A percentile compares a stretch with the other conserved stretches of the same genome.
Evolutionary conservation across 2,113 vertebrate species (phyloP).

Genomic region (Henicopernis longicauda): DNA sequence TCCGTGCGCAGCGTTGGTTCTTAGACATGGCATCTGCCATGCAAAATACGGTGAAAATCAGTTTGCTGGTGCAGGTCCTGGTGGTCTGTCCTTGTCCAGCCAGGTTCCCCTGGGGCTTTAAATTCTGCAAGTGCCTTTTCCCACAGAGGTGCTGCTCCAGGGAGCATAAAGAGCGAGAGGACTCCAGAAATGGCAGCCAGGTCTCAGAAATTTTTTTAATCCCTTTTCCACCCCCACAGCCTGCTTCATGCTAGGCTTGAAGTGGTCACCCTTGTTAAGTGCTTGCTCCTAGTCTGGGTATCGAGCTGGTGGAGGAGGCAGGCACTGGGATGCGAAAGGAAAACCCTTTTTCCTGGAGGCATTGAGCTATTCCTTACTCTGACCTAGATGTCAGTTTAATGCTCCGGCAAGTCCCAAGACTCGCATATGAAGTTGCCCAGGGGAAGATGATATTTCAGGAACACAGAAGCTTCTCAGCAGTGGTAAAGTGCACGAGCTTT

Average conservation of each 20-base stretch:
- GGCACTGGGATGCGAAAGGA: neutral
- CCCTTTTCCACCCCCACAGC: neutral
- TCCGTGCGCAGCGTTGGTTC: fast-evolving
- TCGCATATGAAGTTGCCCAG: conserved; percentile 15
- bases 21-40: neutral
- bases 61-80: neutral
- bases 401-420: conserved; percentile 25
- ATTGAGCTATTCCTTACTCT: conserved; percentile 16
- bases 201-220: neutral
- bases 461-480: conserved; percentile 47
- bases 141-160: neutral
- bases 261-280: neutral
- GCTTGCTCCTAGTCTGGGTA: neutral
- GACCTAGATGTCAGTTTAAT: conserved; percentile 50
- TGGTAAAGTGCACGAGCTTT: conserved; percentile 10
- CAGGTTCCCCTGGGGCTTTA: neutral
- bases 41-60: neutral
- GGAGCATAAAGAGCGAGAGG: neutral
- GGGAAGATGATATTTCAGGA: conserved; percentile 52
- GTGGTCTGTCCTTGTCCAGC: fast-evolving
- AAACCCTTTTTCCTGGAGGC: conserved; percentile 61
- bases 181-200: neutral
- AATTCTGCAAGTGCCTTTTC: neutral
- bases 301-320: neutral
- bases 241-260: neutral